These are phyloP conservation scores for Drosophila sulfurigaster DNA, from an alignment of 1,140 invertebrate species.

Conservation along the genomic window DNA sequence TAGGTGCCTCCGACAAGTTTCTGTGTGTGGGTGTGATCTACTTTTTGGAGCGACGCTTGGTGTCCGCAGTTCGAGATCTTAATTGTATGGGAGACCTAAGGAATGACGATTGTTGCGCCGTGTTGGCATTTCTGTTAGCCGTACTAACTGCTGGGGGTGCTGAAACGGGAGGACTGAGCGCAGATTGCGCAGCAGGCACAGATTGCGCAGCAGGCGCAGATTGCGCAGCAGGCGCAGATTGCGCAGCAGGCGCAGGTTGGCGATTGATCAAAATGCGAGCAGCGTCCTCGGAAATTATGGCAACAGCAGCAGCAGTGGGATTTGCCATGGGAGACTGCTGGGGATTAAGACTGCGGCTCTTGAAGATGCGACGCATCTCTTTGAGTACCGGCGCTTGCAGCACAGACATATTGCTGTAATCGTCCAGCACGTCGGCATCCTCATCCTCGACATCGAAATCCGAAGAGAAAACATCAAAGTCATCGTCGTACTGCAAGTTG, in stretches of 20 bases:
- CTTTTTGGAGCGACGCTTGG: neutral
- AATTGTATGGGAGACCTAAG: too few relatives aligned
- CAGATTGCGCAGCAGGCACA: too few relatives aligned
- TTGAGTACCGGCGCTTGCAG: neutral
- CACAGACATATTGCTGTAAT: neutral
- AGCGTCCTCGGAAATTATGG: constrained; percentile 9
- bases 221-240: too few relatives aligned
- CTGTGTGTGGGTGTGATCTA: neutral
- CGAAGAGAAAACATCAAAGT: constrained; percentile 32
- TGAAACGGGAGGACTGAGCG: too few relatives aligned
- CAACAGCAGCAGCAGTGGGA: neutral
- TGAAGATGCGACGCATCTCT: constrained; percentile 5
- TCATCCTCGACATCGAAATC: constrained; percentile 49
- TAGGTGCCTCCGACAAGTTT: too few relatives aligned
- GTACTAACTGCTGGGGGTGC: too few relatives aligned
- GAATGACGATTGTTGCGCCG: too few relatives aligned
- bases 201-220: too few relatives aligned
- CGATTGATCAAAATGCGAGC: constrained; percentile 32
- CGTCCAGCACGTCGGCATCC: constrained; percentile 25
- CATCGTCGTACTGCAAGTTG: constrained; percentile 49
- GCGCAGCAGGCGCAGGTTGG: too few relatives aligned
- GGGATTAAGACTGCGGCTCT: neutral
- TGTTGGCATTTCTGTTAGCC: too few relatives aligned
- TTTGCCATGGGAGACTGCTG: neutral
- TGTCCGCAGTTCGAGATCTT: too few relatives aligned